Conservation (phyloP, 2,113 vertebrate species). For the Sus scrofa region T2T-Sscrofa CM000820.6:92247501-92248000, state of each 20-base stretch:
- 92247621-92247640: conserved; percentile 65
- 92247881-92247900: conserved; percentile 41
- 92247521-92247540: conserved; percentile 46
- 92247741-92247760: neutral
- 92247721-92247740: conserved; percentile 16
- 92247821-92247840: neutral
- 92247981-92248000: neutral
- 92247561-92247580: conserved; percentile 41
- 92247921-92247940: neutral
- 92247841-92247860: neutral
- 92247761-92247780: conserved; percentile 15
- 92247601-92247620: conserved; percentile 57
- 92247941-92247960: neutral
- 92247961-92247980: neutral
- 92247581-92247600: conserved; percentile 59
- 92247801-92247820: neutral
- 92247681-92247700: conserved; percentile 44
- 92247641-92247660: conserved; percentile 56
- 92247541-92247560: conserved; percentile 59
- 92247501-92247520: conserved; percentile 56
- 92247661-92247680: conserved; percentile 30
- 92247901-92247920: neutral
- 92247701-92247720: conserved; percentile 58
- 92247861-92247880: neutral
- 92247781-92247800: neutral